Evolutionary conservation across 1,140 invertebrate genomes (phyloP).

Genomic region (Camponotus pennsylvanicus): DNA sequence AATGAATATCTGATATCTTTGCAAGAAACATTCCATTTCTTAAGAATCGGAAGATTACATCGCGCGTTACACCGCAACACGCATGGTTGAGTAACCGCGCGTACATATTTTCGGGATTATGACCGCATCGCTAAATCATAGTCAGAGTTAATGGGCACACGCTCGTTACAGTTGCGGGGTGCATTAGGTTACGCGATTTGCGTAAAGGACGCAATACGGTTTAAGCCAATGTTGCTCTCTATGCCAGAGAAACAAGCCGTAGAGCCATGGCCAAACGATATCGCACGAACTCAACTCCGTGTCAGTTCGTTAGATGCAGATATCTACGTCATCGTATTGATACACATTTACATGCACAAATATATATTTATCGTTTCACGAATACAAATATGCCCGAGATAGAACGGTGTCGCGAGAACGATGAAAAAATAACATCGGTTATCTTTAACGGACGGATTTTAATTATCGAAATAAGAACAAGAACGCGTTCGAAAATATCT

Average conservation of each 20-base stretch:
- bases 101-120: constrained; percentile 45
- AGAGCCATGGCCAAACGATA: constrained; percentile 25
- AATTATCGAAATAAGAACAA: constrained; percentile 29
- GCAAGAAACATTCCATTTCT: neutral
- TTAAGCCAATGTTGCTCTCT: constrained; percentile 32
- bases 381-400: constrained; percentile 23
- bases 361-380: constrained; percentile 53
- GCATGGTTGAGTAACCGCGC: neutral
- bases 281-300: constrained; percentile 1
- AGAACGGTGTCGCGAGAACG: neutral
- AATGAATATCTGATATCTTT: neutral
- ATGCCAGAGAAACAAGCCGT: constrained; percentile 22
- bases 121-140: constrained; percentile 42
- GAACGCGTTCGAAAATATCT: neutral
- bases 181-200: constrained; percentile 55
- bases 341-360: neutral
- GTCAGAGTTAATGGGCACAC: constrained; percentile 49
- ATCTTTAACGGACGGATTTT: constrained; percentile 34
- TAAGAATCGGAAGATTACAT: neutral
- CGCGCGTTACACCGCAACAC: neutral
- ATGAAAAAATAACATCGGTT: neutral
- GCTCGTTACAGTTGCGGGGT: constrained; percentile 49
- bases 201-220: constrained; percentile 51
- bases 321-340: constrained; percentile 20
- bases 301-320: constrained; percentile 51